Percentiles rank a stretch among this genome's conserved stretches.
These are phyloP conservation scores for Acromyrmex charruanus DNA, from an alignment of 1,140 invertebrate species.

Conservation along the genomic window DNA sequence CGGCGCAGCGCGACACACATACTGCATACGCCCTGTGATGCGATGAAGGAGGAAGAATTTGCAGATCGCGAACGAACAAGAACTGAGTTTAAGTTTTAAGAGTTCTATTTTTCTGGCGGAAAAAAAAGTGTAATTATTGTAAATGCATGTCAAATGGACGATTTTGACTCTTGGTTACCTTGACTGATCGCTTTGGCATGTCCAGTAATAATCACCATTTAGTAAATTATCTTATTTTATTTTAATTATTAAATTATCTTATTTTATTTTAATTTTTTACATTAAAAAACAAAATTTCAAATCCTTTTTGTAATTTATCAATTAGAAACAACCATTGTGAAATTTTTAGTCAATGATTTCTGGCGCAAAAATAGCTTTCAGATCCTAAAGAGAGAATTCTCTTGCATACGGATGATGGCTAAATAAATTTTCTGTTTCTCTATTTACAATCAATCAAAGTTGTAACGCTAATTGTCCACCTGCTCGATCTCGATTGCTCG, in stretches of 20 bases:
- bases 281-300: background rate
- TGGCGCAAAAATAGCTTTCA: background rate
- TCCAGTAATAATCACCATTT: background rate
- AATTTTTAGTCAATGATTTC: background rate
- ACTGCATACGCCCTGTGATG: background rate
- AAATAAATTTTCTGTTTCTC: conserved; percentile 1
- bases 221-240: background rate
- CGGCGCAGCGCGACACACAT: background rate
- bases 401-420: background rate
- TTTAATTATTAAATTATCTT: background rate
- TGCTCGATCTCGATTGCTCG: conserved; percentile 20
- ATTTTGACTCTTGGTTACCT: conserved; percentile 38
- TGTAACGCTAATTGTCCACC: background rate
- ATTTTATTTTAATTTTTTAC: background rate
- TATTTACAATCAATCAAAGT: background rate
- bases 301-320: background rate
- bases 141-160: conserved; percentile 45
- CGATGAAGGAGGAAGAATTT: background rate
- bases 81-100: conserved; percentile 85
- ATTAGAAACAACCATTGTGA: background rate
- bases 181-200: background rate
- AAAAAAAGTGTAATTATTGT: conserved; percentile 75
- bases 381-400: background rate
- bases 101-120: conserved; percentile 85
- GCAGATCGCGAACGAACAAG: conserved; percentile 62